These are phyloP conservation scores for Boulengeromyrus knoepffleri DNA, from an alignment of 2,113 vertebrate genomes.

Conservation along the genomic window DNA sequence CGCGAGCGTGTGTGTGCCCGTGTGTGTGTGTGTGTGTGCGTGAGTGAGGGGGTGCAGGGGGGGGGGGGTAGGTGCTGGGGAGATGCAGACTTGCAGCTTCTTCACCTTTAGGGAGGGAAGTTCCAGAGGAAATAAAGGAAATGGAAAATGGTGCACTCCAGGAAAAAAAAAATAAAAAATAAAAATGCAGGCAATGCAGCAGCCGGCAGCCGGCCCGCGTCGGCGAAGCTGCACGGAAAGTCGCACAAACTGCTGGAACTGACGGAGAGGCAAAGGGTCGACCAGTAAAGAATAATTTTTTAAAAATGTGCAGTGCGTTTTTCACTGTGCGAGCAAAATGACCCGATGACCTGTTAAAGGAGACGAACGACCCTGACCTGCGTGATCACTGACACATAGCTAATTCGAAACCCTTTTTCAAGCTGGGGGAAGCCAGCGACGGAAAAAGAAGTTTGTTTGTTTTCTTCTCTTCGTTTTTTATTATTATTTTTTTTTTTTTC, in stretches of 20 bases:
- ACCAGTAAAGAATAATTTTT: background rate
- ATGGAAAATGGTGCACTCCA: background rate
- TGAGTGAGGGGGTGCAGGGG: constrained; percentile 18
- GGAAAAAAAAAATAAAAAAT: background rate
- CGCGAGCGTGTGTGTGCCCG: background rate
- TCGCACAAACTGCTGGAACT: background rate
- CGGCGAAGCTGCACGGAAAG: background rate
- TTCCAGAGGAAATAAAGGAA: constrained; percentile 32
- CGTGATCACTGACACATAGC: background rate
- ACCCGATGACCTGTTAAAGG: background rate
- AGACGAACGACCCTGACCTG: background rate
- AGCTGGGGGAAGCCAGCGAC: background rate
- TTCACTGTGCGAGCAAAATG: background rate
- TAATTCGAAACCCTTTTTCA: background rate
- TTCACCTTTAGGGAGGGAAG: constrained; percentile 63
- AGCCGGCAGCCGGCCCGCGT: background rate
- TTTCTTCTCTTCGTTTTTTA: background rate
- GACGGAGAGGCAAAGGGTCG: background rate
- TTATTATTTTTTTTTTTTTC: background rate
- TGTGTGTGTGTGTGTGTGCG: constrained; percentile 14
- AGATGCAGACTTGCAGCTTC: constrained; percentile 59
- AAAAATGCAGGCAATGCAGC: background rate
- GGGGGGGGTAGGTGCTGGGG: constrained; percentile 38
- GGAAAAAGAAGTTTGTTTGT: background rate
- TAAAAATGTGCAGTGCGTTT: background rate